Evolutionary conservation across 2,113 vertebrate species (phyloP), one percentile per base, ranked within the genome.

Genomic region (Synodontis membranacea): DNA sequence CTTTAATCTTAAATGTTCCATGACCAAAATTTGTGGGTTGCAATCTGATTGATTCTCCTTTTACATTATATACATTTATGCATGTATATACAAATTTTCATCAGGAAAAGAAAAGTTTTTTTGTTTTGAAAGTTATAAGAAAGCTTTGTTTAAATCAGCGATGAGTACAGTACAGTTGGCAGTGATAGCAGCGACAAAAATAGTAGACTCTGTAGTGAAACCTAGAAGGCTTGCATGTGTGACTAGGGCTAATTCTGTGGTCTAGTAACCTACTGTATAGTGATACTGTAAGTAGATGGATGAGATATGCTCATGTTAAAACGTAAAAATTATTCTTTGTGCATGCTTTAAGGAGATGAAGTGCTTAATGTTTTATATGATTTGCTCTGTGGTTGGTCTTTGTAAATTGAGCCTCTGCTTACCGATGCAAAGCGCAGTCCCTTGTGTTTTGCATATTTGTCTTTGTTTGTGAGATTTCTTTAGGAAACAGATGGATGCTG

Each of bases 401-500:
- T 86, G 50, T 80, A 39, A 86, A 44, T 56, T 6, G 64, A 86
- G 85, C 66, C 7, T 60, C n/a, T 81, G 60, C 64, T 58, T 58
- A 42, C 23, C 8, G 58, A 72, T 86, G 79, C 79, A 82, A 82
- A 82, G 44, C 2, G 1, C 3, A 46, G 15, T 28, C 31, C n/a
- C n/a, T n/a, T 31, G 50, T 60, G 11, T 37, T 86, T 86, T 81
- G 79, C 79, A 86, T 74, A 12, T 10, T 5, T 52, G 46, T 85
- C 46, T 52, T 46, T 52, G 75, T 66, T 78, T 66, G 74, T 54
- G 34, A 19, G 25, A 56, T 85, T n/a, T 80, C 15, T 11, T 17
- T 9, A 42, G 31, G 46, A 68, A 79, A 23, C 28, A 25, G n/a
- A 62, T 17, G 31, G 39, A 62, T 8, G 17, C 46, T n/a, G n/a